A percentile compares a stretch with the other conserved stretches of the same genome.
These are phyloP conservation scores for Mesorhabditis sp. DNA, from an alignment of 2,888 invertebrate genomes.

Conservation along the genomic window DNA sequence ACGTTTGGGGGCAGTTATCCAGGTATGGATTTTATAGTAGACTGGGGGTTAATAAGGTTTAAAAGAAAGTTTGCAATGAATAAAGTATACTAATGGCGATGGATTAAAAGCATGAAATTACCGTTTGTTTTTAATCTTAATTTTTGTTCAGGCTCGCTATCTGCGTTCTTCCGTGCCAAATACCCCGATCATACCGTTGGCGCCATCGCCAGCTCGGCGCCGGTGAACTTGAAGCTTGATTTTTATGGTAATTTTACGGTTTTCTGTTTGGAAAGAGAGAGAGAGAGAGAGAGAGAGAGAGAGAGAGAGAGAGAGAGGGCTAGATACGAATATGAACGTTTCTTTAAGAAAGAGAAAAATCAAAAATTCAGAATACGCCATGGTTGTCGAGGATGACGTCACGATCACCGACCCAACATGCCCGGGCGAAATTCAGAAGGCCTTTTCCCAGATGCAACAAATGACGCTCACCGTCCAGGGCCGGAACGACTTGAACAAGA, in stretches of 20 bases:
- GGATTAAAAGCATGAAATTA: slow-evolving; percentile 3
- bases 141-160: slow-evolving; percentile 29
- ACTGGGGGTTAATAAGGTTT: not conserved
- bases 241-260: slow-evolving; percentile 26
- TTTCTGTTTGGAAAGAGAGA: not conserved
- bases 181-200: slow-evolving; percentile 42
- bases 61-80: too few species aligned
- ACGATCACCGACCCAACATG: slow-evolving; percentile 25
- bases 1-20: slow-evolving; percentile 53
- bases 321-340: slow-evolving; percentile 5
- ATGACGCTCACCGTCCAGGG: slow-evolving; percentile 29
- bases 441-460: slow-evolving; percentile 29
- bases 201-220: slow-evolving; percentile 39
- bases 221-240: slow-evolving; percentile 36
- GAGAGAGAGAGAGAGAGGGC: not conserved
- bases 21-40: slow-evolving; percentile 12
- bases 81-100: too few species aligned
- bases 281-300: not conserved
- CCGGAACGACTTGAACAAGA: slow-evolving; percentile 25
- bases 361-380: slow-evolving; percentile 36
- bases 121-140: too few species aligned
- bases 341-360: slow-evolving; percentile 5
- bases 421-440: slow-evolving; percentile 19
- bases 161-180: slow-evolving; percentile 43
- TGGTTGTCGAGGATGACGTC: slow-evolving; percentile 41